phyloP scores from a whole-genome alignment of 2,888 invertebrate species.

The Lampropteryx suffumata region DNA sequence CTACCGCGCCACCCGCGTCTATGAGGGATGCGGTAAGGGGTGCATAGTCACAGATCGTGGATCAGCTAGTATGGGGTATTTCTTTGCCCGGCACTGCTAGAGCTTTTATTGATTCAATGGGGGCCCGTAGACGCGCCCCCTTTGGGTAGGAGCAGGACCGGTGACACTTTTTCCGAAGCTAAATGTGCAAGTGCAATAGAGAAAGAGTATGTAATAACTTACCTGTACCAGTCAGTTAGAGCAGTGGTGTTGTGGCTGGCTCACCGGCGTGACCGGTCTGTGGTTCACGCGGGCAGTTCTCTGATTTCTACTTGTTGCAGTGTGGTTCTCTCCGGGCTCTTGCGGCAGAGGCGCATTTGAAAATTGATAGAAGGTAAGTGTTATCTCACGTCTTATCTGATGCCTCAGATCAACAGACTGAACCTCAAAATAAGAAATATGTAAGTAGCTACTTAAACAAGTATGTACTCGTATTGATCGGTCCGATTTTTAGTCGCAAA shows the following conservation, averaged over 20 bases:
- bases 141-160: slow-evolving; percentile 1
- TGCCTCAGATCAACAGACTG: no score
- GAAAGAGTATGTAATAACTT: no score
- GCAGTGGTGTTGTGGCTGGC: background rate
- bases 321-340: no score
- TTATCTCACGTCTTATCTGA: no score
- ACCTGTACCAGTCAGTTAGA: no score
- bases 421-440: no score
- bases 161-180: background rate
- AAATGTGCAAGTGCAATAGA: background rate
- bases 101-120: slow-evolving; percentile 1
- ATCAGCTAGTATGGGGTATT: background rate
- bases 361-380: no score
- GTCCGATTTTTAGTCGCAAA: no score
- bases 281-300: background rate
- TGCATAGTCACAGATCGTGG: background rate
- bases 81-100: background rate
- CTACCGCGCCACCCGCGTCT: background rate
- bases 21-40: background rate
- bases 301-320: background rate
- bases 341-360: no score
- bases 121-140: background rate
- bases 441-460: no score
- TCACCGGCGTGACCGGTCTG: background rate
- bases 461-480: no score